A percentile compares a stretch with the other conserved stretches of the same genome.
These are phyloP conservation scores for Hipposideros larvatus DNA, from an alignment of 2,797 vertebrate species.

Conservation along the genomic window DNA sequence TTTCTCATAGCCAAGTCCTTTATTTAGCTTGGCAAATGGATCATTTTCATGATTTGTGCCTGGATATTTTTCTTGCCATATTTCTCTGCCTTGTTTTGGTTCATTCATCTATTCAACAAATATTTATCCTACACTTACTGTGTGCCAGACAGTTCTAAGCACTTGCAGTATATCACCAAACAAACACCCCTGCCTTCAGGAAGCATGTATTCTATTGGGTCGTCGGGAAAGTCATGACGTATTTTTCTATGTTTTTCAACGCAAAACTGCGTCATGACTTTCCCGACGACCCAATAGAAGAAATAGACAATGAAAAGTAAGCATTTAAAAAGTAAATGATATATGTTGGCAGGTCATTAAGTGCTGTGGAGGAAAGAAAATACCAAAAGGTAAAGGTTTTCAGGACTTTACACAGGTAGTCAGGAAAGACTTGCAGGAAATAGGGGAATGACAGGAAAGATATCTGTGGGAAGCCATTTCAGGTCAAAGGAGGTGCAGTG, in stretches of 20 bases:
- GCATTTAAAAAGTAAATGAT: neutral
- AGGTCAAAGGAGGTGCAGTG: neutral
- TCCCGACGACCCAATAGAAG: no score
- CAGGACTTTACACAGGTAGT: neutral
- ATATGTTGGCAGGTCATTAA: neutral
- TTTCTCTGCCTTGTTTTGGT: constrained; percentile 8
- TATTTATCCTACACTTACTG: neutral
- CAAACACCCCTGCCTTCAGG: neutral
- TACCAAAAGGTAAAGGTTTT: neutral
- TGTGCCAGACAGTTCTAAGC: neutral
- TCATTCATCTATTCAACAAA: neutral
- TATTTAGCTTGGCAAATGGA: neutral
- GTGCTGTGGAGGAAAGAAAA: neutral
- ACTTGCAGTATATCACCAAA: neutral
- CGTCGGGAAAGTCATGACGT: no score
- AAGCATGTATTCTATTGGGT: neutral
- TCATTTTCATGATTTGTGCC: neutral
- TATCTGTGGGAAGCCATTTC: neutral
- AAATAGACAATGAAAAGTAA: no score
- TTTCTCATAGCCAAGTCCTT: neutral
- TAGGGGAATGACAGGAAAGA: neutral
- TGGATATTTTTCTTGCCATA: neutral
- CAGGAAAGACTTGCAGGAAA: neutral
- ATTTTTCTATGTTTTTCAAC: no score
- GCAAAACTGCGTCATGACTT: no score